Evolutionary conservation across 2,888 invertebrate genomes (phyloP).

Genomic region (Scrobipalpa costella): DNA sequence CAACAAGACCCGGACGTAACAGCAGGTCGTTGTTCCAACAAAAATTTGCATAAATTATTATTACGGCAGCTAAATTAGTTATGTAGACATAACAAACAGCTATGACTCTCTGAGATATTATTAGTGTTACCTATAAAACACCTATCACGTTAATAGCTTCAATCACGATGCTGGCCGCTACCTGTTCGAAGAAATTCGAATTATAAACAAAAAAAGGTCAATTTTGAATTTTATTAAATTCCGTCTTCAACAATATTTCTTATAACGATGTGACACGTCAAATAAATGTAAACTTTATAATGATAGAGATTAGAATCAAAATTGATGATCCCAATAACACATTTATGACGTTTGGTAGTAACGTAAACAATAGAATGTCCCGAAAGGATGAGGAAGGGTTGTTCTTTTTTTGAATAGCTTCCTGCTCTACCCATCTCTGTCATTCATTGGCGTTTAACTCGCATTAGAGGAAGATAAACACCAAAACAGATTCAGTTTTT

Average conservation of each 20-base stretch:
- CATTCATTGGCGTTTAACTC: constrained; percentile 39
- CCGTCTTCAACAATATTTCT: constrained; percentile 39
- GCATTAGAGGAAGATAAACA: constrained; percentile 50
- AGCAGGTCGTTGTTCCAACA: constrained; percentile 62
- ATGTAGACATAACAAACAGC: constrained; percentile 42
- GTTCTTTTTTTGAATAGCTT: constrained; percentile 78
- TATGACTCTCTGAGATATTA: constrained; percentile 4
- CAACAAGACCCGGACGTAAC: constrained; percentile 42
- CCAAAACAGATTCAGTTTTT: constrained; percentile 50
- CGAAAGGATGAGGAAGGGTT: constrained; percentile 78
- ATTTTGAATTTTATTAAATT: constrained; percentile 64
- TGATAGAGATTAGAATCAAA: constrained; percentile 41
- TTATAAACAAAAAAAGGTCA: constrained; percentile 50
- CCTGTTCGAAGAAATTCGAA: constrained; percentile 66
- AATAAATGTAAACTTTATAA: constrained; percentile 46
- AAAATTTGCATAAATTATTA: constrained; percentile 68
- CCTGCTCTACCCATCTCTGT: constrained; percentile 65
- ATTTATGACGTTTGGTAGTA: constrained; percentile 55
- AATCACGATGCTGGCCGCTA: constrained; percentile 59
- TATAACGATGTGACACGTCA: constrained; percentile 33
- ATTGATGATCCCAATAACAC: constrained; percentile 39
- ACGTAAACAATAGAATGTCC: constrained; percentile 70
- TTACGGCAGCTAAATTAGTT: constrained; percentile 48
- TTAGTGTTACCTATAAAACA: constrained; percentile 32
- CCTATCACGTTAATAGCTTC: constrained; percentile 42